Conservation (phyloP, 2,888 invertebrate genomes). For the Eudemis profundana region DNA sequence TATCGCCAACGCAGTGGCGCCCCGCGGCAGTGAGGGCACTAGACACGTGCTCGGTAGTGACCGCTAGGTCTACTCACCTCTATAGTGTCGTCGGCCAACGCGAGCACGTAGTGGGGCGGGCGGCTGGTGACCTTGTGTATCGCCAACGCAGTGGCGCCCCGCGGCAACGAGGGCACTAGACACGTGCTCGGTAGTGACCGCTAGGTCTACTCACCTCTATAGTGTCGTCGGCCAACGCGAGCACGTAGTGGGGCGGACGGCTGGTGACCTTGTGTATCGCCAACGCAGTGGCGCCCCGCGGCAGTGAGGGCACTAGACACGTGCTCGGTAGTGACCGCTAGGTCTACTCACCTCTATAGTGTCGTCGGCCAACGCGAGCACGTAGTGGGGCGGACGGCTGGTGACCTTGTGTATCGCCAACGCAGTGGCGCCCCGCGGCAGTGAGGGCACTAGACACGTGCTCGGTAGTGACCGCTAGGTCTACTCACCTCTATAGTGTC, state of each 20-base stretch:
- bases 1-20: conserved; percentile 73
- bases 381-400: conserved; percentile 88
- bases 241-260: conserved; percentile 89
- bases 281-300: conserved; percentile 59
- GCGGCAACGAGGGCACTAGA: conserved; percentile 69
- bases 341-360: conserved; percentile 38
- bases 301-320: too few species aligned
- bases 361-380: conserved; percentile 86
- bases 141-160: conserved; percentile 69
- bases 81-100: background rate
- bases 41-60: too few species aligned
- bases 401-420: conserved; percentile 85
- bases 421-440: conserved; percentile 8
- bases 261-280: conserved; percentile 83
- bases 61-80: too few species aligned
- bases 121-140: conserved; percentile 73
- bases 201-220: conserved; percentile 30
- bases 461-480: conserved; percentile 69
- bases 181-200: too few species aligned
- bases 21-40: conserved; percentile 77
- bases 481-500: conserved; percentile 46
- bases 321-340: too few species aligned
- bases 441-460: conserved; percentile 61
- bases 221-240: conserved; percentile 84
- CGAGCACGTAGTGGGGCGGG: conserved; percentile 47